Base-by-base conservation (phyloP, 2,888 invertebrate genomes). In the Bugula neritina region DNA sequence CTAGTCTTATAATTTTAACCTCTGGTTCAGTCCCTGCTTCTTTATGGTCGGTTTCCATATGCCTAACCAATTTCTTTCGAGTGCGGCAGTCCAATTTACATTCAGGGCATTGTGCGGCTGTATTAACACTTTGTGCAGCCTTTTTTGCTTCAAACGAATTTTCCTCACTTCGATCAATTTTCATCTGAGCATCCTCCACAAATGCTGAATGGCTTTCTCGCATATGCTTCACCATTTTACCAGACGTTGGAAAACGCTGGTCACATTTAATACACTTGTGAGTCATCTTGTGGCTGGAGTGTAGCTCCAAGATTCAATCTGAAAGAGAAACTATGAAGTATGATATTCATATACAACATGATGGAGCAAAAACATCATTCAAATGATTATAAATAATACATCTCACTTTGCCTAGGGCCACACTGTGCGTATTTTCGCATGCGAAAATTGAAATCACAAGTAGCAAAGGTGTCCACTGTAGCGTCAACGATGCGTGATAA, bases 231-330 rank as follows among this genome's bases (percentile, higher is more conserved):
- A 63, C 63, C 63, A 63, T 63, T 31, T 31, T 63, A 13, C 63
- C 63, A 27, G 63, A 63, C 5, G 63, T 63, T n/a, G 21, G 63
- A 63, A 63, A 63, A 27, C 34, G 27, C 31, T 31, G 25, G 31
- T 63, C 63, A n/a, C 63, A 63, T 34, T 63, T 63, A 31, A 63
- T 25, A 31, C 63, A 63, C 27, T 63, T 63, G 34, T 63, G 63
- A 13, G 63, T 63, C 63, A 63, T 63, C 3, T 25, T 63, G 3
- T 17, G 5, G 43, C 17, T 43, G 17, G 43, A 43, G n/a, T n/a
- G n/a, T n/a, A n/a, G n/a, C n/a, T n/a, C n/a, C n/a, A n/a, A n/a
- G n/a, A n/a, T n/a, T n/a, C n/a, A n/a, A n/a, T n/a, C n/a, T n/a
- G n/a, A n/a, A n/a, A n/a, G n/a, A n/a, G n/a, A n/a, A n/a, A n/a